A percentile compares a stretch with the other conserved stretches of the same genome.
These are phyloP conservation scores for Hydropsyche tenuis DNA, from an alignment of 1,140 invertebrate genomes.

Conservation along the genomic window DNA sequence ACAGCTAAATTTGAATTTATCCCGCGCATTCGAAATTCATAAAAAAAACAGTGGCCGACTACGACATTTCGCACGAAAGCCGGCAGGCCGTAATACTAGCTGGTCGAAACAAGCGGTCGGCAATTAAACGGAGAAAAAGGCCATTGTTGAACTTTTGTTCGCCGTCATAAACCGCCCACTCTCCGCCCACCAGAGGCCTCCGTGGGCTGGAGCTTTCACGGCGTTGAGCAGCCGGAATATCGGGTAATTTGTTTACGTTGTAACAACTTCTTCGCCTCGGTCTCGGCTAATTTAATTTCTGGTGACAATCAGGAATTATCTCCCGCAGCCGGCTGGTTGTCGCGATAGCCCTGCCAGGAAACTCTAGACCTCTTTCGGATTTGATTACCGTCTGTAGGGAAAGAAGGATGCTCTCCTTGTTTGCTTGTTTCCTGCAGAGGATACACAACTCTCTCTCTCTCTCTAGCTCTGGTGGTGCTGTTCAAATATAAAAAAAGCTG, in stretches of 20 bases:
- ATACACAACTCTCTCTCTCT: no score
- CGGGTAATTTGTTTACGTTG: slow-evolving; percentile 47
- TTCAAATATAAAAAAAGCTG: no score
- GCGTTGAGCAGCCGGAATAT: slow-evolving; percentile 17
- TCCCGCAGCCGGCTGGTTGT: slow-evolving; percentile 21
- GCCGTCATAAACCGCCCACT: background rate
- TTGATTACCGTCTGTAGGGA: slow-evolving; percentile 33
- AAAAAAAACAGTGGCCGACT: background rate
- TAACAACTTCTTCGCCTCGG: slow-evolving; percentile 41
- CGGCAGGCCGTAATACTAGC: slow-evolving; percentile 2
- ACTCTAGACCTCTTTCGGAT: slow-evolving; percentile 19
- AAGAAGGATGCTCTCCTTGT: background rate
- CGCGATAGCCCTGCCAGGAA: slow-evolving; percentile 20
- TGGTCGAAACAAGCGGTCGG: slow-evolving; percentile 22
- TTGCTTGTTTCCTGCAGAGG: background rate
- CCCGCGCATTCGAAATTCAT: background rate
- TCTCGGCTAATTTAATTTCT: slow-evolving; percentile 46
- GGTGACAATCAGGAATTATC: slow-evolving; percentile 46
- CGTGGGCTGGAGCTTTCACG: slow-evolving; percentile 6
- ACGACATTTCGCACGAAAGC: background rate
- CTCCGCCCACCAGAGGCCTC: background rate
- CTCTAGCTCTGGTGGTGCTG: no score
- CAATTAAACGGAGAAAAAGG: slow-evolving; percentile 26
- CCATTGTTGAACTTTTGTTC: slow-evolving; percentile 8
- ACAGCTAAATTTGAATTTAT: background rate